A percentile compares a stretch with the other conserved stretches of the same genome.
These are phyloP conservation scores for Leptinotarsa tumamoca DNA, from an alignment of 2,888 invertebrate genomes.

Conservation along the genomic window DNA sequence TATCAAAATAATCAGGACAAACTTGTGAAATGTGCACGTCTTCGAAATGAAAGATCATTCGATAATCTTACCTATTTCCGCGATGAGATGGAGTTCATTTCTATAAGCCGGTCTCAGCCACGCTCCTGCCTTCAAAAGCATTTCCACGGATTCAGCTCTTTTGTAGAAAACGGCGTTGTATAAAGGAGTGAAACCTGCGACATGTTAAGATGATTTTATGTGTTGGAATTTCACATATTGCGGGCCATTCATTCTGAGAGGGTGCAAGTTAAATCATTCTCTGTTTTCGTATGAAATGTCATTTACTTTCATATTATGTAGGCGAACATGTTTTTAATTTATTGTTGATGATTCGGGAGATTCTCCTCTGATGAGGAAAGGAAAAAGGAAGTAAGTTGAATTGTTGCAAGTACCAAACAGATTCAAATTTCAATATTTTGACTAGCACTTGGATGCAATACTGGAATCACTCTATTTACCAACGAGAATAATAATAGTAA, in stretches of 20 bases:
- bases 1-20: not conserved
- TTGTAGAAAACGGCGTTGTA: conserved; percentile 64
- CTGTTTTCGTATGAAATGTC: too few relatives aligned
- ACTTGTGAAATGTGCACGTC: not conserved
- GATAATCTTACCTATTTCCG: conserved; percentile 49
- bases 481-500: too few relatives aligned
- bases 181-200: conserved; percentile 61
- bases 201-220: conserved; percentile 30
- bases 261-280: too few relatives aligned
- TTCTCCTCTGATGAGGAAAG: too few relatives aligned
- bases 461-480: too few relatives aligned
- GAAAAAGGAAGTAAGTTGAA: too few relatives aligned
- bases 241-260: too few relatives aligned
- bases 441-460: too few relatives aligned
- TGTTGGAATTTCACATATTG: not conserved
- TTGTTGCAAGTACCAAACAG: too few relatives aligned
- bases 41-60: conserved; percentile 11
- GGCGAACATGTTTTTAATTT: not conserved
- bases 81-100: conserved; percentile 64
- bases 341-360: too few relatives aligned
- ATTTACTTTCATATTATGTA: too few relatives aligned
- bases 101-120: conserved; percentile 58
- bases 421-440: too few relatives aligned
- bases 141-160: conserved; percentile 57
- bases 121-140: conserved; percentile 62